phyloP scores from a whole-genome alignment of 92 coral and sea anemone genomes.

The Parazoanthus darwini region DNA sequence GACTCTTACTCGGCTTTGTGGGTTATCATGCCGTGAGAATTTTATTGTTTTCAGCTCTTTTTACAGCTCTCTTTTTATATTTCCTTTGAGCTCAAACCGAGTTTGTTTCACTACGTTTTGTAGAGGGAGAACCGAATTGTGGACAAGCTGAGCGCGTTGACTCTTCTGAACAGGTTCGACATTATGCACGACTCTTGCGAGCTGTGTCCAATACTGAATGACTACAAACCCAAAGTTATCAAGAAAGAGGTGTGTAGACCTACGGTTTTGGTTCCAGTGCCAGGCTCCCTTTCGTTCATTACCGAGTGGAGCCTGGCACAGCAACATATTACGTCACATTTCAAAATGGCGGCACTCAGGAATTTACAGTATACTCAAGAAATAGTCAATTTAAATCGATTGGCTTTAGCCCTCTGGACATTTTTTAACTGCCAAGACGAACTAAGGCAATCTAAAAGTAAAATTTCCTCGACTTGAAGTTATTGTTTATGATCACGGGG shows the following conservation, averaged over 20 bases:
- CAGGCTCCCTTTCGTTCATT: too few relatives aligned
- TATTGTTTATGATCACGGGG: too few relatives aligned
- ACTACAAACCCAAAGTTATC: slow-evolving; percentile 36
- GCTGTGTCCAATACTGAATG: slow-evolving; percentile 34
- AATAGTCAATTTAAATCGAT: too few relatives aligned
- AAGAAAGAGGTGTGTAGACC: slow-evolving; percentile 25
- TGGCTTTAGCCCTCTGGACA: too few relatives aligned
- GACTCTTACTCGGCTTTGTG: too few relatives aligned
- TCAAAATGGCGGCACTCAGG: too few relatives aligned
- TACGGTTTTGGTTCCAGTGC: not conserved
- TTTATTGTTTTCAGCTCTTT: not conserved
- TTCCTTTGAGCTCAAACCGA: not conserved
- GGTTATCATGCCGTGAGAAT: not conserved
- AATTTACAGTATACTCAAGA: too few relatives aligned
- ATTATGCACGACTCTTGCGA: slow-evolving; percentile 19
- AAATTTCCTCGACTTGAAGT: too few relatives aligned
- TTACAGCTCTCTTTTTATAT: not conserved
- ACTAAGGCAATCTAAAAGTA: too few relatives aligned
- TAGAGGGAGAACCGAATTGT: slow-evolving; percentile 32
- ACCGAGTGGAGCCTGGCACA: too few relatives aligned
- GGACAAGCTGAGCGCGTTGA: slow-evolving; percentile 30
- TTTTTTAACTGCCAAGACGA: too few relatives aligned
- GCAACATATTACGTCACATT: too few relatives aligned
- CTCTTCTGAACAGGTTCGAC: slow-evolving; percentile 7
- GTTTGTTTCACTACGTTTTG: not conserved